Conservation (phyloP, 92 coral and sea anemone genomes). For the Bergia sp. region DNA sequence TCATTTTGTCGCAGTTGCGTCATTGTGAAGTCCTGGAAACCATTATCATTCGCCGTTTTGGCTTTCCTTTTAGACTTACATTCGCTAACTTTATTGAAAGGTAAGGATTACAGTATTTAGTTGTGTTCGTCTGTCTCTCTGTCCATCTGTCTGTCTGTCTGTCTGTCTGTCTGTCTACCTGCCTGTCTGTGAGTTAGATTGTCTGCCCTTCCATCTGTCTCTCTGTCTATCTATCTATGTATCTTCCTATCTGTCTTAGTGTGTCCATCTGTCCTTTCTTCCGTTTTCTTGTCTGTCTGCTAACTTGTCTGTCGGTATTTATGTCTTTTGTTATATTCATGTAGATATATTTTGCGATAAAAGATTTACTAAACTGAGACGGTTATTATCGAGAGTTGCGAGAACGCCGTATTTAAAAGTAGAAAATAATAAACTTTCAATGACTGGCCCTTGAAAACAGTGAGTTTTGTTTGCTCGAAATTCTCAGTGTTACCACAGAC, state of each 20-base stretch:
- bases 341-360: too few species aligned
- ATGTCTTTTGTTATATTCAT: too few species aligned
- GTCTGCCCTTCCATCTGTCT: not conserved
- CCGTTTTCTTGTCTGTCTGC: too few species aligned
- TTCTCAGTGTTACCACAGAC: too few species aligned
- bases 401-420: too few species aligned
- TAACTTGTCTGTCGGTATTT: not conserved
- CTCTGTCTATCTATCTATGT: not conserved
- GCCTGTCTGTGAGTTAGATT: not conserved
- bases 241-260: not conserved
- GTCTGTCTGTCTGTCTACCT: not conserved
- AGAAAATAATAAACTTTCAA: too few species aligned
- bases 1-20: slow-evolving; percentile 26
- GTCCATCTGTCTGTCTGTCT: not conserved
- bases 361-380: too few species aligned
- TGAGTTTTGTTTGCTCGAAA: too few species aligned
- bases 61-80: slow-evolving; percentile 2
- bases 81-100: slow-evolving; percentile 21
- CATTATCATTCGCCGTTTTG: slow-evolving; percentile 19
- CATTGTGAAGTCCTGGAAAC: slow-evolving; percentile 19
- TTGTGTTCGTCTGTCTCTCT: not conserved
- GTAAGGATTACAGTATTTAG: not conserved
- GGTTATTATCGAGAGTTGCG: too few species aligned
- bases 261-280: too few species aligned
- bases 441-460: too few species aligned